These are phyloP conservation scores for Epirrhoe alternata DNA, from an alignment of 2,888 invertebrate species.

Conservation along the genomic window DNA sequence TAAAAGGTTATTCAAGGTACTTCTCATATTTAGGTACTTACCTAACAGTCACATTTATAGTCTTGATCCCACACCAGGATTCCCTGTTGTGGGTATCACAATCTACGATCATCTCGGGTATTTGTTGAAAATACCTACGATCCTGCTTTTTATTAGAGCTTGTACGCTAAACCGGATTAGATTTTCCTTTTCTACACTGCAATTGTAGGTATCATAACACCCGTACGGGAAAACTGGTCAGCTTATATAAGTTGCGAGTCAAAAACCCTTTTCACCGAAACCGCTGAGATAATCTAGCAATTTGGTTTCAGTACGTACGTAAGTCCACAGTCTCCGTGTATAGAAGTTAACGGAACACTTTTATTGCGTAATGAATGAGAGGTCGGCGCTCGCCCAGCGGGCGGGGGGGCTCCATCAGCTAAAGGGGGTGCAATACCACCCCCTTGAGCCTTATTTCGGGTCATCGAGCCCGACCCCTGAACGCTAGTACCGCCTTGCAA, in stretches of 20 bases:
- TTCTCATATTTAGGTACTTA: too few relatives aligned
- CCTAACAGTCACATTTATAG: too few relatives aligned
- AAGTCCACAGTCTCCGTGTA: slow-evolving; percentile 49
- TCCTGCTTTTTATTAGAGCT: too few relatives aligned
- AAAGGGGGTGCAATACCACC: slow-evolving; percentile 70
- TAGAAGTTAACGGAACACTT: slow-evolving; percentile 72
- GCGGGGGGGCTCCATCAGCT: slow-evolving; percentile 52
- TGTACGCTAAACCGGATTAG: neutral
- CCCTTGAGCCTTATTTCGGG: slow-evolving; percentile 82
- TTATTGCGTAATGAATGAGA: slow-evolving; percentile 85
- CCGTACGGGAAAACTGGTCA: neutral
- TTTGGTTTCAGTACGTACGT: slow-evolving; percentile 40
- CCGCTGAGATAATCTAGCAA: slow-evolving; percentile 39
- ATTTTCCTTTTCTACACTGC: neutral
- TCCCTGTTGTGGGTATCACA: too few relatives aligned
- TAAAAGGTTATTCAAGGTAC: too few relatives aligned
- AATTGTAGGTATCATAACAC: neutral
- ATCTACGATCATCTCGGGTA: too few relatives aligned
- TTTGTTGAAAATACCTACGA: too few relatives aligned
- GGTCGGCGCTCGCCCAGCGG: slow-evolving; percentile 71
- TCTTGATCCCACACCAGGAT: too few relatives aligned
- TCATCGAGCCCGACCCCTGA: slow-evolving; percentile 80
- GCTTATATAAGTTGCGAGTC: slow-evolving; percentile 19
- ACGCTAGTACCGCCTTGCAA: slow-evolving; percentile 76
- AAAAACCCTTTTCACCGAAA: slow-evolving; percentile 33